A percentile compares a stretch with the other conserved stretches of the same genome.
Evolutionary conservation across 2,888 invertebrate species (phyloP).

Genomic region (Andrena bicolor): DNA sequence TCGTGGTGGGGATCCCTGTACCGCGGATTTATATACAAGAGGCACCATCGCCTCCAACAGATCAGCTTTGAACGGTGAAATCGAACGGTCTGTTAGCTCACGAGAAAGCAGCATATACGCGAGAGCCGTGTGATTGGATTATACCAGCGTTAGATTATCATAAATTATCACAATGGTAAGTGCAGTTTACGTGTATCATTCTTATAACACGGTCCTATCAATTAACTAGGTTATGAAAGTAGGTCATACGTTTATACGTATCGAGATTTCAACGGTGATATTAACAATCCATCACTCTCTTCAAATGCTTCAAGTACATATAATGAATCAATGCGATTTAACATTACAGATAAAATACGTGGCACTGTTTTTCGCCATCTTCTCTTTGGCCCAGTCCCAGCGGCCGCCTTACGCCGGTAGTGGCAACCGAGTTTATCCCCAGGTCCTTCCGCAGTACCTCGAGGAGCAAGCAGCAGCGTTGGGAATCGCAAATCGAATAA

Average conservation of each 20-base stretch:
- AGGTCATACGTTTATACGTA: background rate
- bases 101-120: background rate
- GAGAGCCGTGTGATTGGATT: background rate
- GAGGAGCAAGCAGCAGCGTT: slow-evolving; percentile 64
- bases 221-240: background rate
- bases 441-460: slow-evolving; percentile 80
- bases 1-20: slow-evolving; percentile 62
- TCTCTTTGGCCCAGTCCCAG: slow-evolving; percentile 85
- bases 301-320: background rate
- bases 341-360: slow-evolving; percentile 69
- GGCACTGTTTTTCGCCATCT: slow-evolving; percentile 77
- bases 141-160: background rate
- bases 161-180: slow-evolving; percentile 31
- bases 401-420: slow-evolving; percentile 89
- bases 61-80: slow-evolving; percentile 48
- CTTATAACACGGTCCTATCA: background rate
- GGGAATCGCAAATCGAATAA: slow-evolving; percentile 86
- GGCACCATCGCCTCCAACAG: slow-evolving; percentile 36
- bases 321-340: background rate
- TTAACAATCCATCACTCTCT: background rate
- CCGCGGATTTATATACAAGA: slow-evolving; percentile 66
- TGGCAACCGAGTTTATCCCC: slow-evolving; percentile 88
- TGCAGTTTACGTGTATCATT: background rate
- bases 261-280: background rate
- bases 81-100: slow-evolving; percentile 12